Conservation (phyloP, 1,140 invertebrate genomes). For the Atta texana region DNA sequence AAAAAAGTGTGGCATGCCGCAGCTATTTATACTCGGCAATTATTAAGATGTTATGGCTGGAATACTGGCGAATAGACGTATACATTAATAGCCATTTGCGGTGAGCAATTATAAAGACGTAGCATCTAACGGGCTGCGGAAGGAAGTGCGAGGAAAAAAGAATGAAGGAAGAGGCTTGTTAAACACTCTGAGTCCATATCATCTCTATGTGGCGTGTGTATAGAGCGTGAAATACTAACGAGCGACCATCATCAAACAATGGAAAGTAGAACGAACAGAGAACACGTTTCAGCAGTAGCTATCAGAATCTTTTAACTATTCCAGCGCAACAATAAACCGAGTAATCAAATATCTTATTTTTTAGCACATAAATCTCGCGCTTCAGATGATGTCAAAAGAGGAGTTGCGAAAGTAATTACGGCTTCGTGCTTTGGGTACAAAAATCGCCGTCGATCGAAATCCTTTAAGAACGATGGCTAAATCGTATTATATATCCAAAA, state of each 20-base stretch:
- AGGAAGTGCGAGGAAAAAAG: conserved; percentile 34
- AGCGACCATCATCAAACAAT: conserved; percentile 55
- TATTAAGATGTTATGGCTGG: conserved; percentile 39
- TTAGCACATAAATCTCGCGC: conserved; percentile 2
- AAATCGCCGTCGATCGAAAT: conserved; percentile 4
- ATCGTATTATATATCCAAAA: neutral
- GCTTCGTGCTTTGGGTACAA: neutral
- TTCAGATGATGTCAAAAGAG: neutral
- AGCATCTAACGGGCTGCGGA: conserved; percentile 23
- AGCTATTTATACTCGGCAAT: conserved; percentile 27
- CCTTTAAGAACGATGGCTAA: neutral
- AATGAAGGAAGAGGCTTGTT: conserved; percentile 37
- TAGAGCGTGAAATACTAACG: conserved; percentile 48
- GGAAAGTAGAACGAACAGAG: conserved; percentile 30
- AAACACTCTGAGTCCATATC: conserved; percentile 46
- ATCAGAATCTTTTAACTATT: conserved; percentile 23
- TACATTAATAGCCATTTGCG: conserved; percentile 51
- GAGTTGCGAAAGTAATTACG: neutral
- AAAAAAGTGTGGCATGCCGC: conserved; percentile 5
- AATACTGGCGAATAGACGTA: conserved; percentile 26
- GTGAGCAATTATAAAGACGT: conserved; percentile 58
- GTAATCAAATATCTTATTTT: conserved; percentile 13
- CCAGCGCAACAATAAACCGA: neutral
- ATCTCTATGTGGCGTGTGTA: conserved; percentile 29
- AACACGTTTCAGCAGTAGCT: conserved; percentile 7